These are phyloP conservation scores for Ophion ventricosus DNA, from an alignment of 2,888 invertebrate species.

Conservation along the genomic window DNA sequence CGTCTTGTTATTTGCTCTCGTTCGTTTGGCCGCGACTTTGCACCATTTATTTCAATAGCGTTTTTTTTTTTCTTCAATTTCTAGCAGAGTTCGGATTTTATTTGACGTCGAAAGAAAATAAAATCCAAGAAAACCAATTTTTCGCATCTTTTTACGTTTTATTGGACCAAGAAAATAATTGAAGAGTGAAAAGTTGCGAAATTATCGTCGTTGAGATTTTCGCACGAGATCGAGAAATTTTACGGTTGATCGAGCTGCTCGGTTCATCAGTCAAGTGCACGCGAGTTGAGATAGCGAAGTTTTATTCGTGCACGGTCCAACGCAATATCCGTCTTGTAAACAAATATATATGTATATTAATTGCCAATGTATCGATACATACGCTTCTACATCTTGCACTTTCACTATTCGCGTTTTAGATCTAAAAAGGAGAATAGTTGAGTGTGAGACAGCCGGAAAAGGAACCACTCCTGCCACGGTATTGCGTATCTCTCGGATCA, in stretches of 20 bases:
- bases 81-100: too few species aligned
- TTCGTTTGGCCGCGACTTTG: not conserved
- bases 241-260: constrained; percentile 40
- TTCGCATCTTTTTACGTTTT: too few species aligned
- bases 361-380: constrained; percentile 18
- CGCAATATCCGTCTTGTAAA: constrained; percentile 53
- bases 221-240: constrained; percentile 3
- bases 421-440: constrained; percentile 12
- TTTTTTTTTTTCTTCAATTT: too few species aligned
- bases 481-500: constrained; percentile 19
- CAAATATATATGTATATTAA: constrained; percentile 10
- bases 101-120: too few species aligned
- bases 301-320: constrained; percentile 45
- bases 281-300: constrained; percentile 34
- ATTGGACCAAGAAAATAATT: not conserved
- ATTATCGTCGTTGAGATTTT: constrained; percentile 2
- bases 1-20: constrained; percentile 10
- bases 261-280: constrained; percentile 54
- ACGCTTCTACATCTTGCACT: constrained; percentile 39
- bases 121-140: too few species aligned
- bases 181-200: not conserved
- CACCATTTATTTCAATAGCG: not conserved
- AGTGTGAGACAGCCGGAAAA: constrained; percentile 42
- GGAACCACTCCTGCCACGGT: constrained; percentile 20
- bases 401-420: constrained; percentile 65